Evolutionary conservation across 2,113 vertebrate genomes (phyloP), one percentile per base, ranked within the genome.

Genomic region (Miniopterus natalensis): DNA sequence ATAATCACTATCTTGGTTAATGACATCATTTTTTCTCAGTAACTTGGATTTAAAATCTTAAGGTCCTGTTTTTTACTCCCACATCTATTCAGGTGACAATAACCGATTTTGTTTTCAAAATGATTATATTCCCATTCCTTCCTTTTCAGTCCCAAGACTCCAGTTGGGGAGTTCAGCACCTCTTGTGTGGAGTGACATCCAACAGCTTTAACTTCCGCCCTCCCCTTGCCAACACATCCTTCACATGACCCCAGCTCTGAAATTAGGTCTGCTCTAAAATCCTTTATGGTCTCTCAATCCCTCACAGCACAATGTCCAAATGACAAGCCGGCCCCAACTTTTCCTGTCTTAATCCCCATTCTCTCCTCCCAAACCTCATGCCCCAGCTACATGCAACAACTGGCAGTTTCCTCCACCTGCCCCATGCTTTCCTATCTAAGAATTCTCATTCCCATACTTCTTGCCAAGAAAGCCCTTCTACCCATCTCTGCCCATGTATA

Each of bases 401-500:
- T 59, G 59, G 29, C 53, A 84, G 4, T 59, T 75, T 90, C 81
- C 74, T 85, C 79, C 5, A 27, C 8, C 78, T 93, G 36, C 9
- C 65, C 29, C 57, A 63, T 15, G 65, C 15, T 71, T 75, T 78
- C 75, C 91, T 94, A 17, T 45, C 68, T 45, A 78, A 92, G 42
- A 85, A 49, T 90, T 55, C 17, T 70, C 7, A 5, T 59, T 66
- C n/a, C 63, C 15, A 20, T 27, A 42, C 31, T 63, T 87, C 51
- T 92, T 57, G 40, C 40, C 42, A 18, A 84, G 29, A 84, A 92
- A 96, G 10, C 25, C 27, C 40, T 83, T 92, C n/a, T 31, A 55
- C 5, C 65, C 79, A 42, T 51, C 89, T 73, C 51, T 92, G 42
- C 73, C 73, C 68, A 14, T 31, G 27, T n/a, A 78, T 3, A 57